Conservation (phyloP, 1,140 invertebrate genomes). For the Amphibalanus amphitrite region DNA sequence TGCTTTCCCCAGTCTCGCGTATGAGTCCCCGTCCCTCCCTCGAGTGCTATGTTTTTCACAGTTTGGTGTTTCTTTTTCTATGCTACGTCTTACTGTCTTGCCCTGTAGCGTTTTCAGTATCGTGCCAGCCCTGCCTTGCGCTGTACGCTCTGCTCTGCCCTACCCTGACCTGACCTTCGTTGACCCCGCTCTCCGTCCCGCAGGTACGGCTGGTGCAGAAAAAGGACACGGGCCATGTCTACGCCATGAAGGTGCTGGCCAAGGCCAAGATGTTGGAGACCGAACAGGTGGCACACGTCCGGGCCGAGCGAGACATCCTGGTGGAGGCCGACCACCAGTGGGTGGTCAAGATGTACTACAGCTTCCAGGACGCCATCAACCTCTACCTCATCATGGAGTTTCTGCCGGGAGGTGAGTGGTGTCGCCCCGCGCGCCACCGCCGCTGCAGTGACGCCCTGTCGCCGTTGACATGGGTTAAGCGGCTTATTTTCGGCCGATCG, state of each 20-base stretch:
- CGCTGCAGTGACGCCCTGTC: not conserved
- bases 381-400: slow-evolving; percentile 99
- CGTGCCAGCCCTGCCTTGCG: no score
- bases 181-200: slow-evolving; percentile 11
- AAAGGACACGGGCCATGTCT: slow-evolving; percentile 98
- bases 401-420: slow-evolving; percentile 65
- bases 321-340: slow-evolving; percentile 99
- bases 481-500: no score
- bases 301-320: slow-evolving; percentile 93
- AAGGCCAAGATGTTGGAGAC: slow-evolving; percentile 99
- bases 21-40: no score
- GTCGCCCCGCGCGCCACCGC: no score
- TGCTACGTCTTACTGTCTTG: no score
- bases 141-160: no score
- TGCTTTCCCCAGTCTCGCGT: no score
- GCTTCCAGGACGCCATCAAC: slow-evolving; percentile 95
- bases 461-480: no score
- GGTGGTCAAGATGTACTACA: slow-evolving; percentile 99
- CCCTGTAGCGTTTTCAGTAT: no score
- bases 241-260: slow-evolving; percentile 98
- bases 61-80: no score
- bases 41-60: no score
- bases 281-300: slow-evolving; percentile 96
- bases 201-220: slow-evolving; percentile 95
- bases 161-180: no score